Base-by-base conservation (phyloP, 2,797 vertebrate species). In the Paramormyrops hopkinsi region DNA sequence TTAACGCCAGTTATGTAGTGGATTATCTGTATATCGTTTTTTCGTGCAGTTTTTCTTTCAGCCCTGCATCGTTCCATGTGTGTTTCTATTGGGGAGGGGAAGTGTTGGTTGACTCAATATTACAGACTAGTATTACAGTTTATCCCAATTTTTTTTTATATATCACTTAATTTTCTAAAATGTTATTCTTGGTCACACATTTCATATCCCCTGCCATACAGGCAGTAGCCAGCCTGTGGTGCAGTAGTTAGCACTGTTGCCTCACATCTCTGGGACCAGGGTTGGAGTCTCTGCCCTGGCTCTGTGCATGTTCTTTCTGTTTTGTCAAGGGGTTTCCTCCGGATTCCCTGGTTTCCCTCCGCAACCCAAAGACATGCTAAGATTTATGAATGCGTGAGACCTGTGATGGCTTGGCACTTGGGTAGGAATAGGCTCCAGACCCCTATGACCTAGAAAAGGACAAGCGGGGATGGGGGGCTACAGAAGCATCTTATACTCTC, bases 401-500 rank as follows among this genome's bases (percentile, higher is more conserved):
- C 29, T 73, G 65, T 37, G 29, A 73, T 37, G 12, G 65, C 29
- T 17, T 17, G 65, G 65, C 29, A 37, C 29, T 14, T 6, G 29
- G 65, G 37, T 2, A 37, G 65, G 12, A 53, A 37, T 17, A 7
- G 69, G 69, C 12, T 73, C 29, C 29, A 17, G 29, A 69, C 29
- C 11, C 29, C 29, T 69, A 29, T 37, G 69, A 73, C 69, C 69
- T 33, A 17, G 46, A 86, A 86, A n/a, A 3, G 59, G 22, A 65
- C 22, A 25, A 65, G 22, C 59, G 9, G 22, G 44, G 46, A 41
- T 3, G n/a, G 0, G 5, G 54, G 14, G 0, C 4, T 0, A 11
- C 59, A 65, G 33, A 56, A 59, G 44, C 79, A 4, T 29, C 56
- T 22, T 25, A 19, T 48, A 4, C 22, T 6, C 69, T 95, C 95